Evolutionary conservation across 2,797 vertebrate species (phyloP), one percentile per base, ranked within the genome.

Genomic region (Gymnodraco acuticeps): DNA sequence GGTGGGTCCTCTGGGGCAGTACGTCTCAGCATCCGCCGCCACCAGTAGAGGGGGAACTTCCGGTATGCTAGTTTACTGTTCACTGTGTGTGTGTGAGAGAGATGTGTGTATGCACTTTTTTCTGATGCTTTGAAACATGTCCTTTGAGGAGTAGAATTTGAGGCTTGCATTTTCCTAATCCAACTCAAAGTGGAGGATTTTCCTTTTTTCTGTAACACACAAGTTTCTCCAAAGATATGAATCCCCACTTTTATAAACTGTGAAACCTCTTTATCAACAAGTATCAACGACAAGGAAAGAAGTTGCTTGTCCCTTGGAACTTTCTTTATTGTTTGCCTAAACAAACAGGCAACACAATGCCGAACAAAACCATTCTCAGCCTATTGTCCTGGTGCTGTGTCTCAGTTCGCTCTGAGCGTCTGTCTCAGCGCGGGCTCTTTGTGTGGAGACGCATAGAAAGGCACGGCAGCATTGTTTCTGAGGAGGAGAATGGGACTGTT

Each of bases 401-500:
- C 87, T 92, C 89, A 81, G 89, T 86, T 87, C 85, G 38, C 88
- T 89, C 82, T 10, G 78, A 87, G 88, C 88, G 84, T 92, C 93
- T 91, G 90, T 91, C 89, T 92, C 85, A n/a, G 82, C 42, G 82
- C 86, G 33, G 84, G 86, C 78, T 88, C 91, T 94, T 94, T 94
- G 93, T 93, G 88, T 73, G 68, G 88, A 85, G 89, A 90, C 58
- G 89, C 85, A 65, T 76, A 82, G 81, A 84, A 83, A 90, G 84
- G 86, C 83, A 82, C 10, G 72, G 87, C 70, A 3, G 79, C 8
- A 92, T 93, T 94, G 92, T 93, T 91, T 92, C 88, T 88, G 87
- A 91, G 90, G 85, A 88, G 83, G 82, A 92, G 91, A 92, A 94
- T 91, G 84, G 89, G 72, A 92, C 81, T 82, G 91, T 91, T 90